Conservation (phyloP, 2,797 vertebrate genomes). For the Danionella dracula region DNA sequence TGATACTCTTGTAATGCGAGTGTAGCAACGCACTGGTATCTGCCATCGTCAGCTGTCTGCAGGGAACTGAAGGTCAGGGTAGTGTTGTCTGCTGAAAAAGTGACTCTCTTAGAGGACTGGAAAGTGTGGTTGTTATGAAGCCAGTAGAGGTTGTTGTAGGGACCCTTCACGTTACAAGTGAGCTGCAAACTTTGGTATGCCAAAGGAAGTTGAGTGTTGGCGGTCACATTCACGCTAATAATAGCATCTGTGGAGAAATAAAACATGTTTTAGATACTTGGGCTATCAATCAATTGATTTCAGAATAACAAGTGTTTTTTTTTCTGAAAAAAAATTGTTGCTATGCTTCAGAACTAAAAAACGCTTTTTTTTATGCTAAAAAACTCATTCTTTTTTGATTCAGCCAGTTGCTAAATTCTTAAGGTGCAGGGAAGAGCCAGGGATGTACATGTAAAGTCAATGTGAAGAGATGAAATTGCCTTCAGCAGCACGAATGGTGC, state of each 20-base stretch:
- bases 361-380: too few species aligned
- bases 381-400: too few species aligned
- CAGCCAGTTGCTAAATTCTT: too few species aligned
- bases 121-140: constrained; percentile 39
- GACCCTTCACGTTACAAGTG: constrained; percentile 55
- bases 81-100: constrained; percentile 27
- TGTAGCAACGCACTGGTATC: constrained; percentile 55
- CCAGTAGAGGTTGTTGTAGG: constrained; percentile 55
- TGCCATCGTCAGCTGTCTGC: constrained; percentile 36
- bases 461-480: too few species aligned
- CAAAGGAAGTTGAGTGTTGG: constrained; percentile 45
- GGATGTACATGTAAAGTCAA: too few species aligned
- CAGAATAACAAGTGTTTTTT: too few species aligned
- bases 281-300: too few species aligned
- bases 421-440: too few species aligned
- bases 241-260: constrained; percentile 51
- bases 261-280: too few species aligned
- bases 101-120: neutral
- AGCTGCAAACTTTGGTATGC: constrained; percentile 50
- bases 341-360: too few species aligned
- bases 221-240: constrained; percentile 45
- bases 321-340: too few species aligned
- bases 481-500: too few species aligned
- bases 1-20: constrained; percentile 11
- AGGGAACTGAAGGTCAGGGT: constrained; percentile 53